phyloP scores from a whole-genome alignment of 2,797 vertebrate species.

The Saxicola maurus region DNA sequence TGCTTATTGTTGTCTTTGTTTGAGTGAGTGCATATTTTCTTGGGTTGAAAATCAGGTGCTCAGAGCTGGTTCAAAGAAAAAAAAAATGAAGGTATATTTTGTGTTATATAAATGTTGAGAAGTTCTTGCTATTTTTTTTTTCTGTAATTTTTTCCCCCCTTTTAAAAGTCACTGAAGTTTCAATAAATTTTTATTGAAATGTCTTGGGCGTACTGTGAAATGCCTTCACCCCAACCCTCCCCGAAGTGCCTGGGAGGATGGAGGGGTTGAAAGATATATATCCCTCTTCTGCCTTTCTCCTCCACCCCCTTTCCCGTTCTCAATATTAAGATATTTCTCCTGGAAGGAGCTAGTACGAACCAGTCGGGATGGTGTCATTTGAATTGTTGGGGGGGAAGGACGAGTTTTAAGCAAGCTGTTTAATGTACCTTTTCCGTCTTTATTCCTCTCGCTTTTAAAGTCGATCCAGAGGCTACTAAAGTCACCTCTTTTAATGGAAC shows the following conservation, averaged over 20 bases:
- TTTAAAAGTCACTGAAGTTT: conserved; percentile 88
- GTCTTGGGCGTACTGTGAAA: conserved; percentile 58
- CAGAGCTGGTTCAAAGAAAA: conserved; percentile 71
- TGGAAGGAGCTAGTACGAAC: background rate
- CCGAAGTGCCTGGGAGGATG: background rate
- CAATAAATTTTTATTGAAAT: conserved; percentile 94
- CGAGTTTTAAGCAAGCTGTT: conserved; percentile 24
- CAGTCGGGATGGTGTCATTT: background rate
- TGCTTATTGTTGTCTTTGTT: conserved; percentile 61
- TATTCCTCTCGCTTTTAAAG: conserved; percentile 9
- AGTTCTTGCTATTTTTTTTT: conserved; percentile 72
- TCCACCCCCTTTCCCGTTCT: background rate
- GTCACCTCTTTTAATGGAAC: conserved; percentile 49
- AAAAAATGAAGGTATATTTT: conserved; percentile 84
- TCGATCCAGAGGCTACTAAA: conserved; percentile 22
- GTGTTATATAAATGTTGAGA: conserved; percentile 83
- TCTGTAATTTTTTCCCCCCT: conserved; percentile 71
- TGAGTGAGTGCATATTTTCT: conserved; percentile 52
- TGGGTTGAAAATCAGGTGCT: conserved; percentile 79
- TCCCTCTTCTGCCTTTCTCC: background rate
- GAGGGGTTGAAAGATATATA: background rate
- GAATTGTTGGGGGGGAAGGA: background rate
- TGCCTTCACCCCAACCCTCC: conserved; percentile 13
- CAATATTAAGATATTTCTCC: background rate
- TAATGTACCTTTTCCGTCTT: background rate